Base-by-base conservation (phyloP, 2,113 vertebrate genomes). In the Pseudonaja textilis region DNA sequence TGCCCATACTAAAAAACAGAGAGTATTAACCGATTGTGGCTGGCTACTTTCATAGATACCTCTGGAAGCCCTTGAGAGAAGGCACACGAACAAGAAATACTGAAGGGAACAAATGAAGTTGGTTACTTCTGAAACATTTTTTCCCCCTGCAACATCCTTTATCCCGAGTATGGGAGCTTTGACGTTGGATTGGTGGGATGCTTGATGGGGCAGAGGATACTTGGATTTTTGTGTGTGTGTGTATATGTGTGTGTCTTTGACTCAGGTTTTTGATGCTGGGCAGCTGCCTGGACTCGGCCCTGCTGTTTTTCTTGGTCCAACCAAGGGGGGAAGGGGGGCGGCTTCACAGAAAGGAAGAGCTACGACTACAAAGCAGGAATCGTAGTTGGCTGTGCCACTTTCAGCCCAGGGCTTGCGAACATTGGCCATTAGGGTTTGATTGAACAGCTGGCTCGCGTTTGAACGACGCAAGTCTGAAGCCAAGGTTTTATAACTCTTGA, bases 401-500 rank as follows among this genome's bases (percentile, higher is more conserved):
- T 34, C 25, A 34, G 22, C 20, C 23, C n/a, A 64, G n/a, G 26
- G 54, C 50, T 42, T 69, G n/a, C 16, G 0, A 74, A 16, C 87
- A 23, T 45, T 23, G n/a, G 14, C 34, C 50, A 29, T 34, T 42
- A 23, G 4, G 47, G 61, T 20, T 25, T 39, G 45, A 88, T 87
- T 50, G 92, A 12, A 20, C 4, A 23, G 0, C 34, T 29, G 39
- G 42, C 42, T 50, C 45, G 22, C 8, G 6, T 42, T 9, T 81
- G 34, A 81, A 74, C 0, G 6, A 22, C 39, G 34, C 74, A 39
- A 81, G 18, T 81, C 34, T 81, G 3, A 42, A 39, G 18, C 9
- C 18, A 39, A 39, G 2, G 34, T 8, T 81, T 39, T 81, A 95
- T 93, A 96, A 95, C 93, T 94, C 93, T 96, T 93, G 93, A 93